phyloP scores from a whole-genome alignment of 2,113 vertebrate species.

The Melanocharis versteri region DNA sequence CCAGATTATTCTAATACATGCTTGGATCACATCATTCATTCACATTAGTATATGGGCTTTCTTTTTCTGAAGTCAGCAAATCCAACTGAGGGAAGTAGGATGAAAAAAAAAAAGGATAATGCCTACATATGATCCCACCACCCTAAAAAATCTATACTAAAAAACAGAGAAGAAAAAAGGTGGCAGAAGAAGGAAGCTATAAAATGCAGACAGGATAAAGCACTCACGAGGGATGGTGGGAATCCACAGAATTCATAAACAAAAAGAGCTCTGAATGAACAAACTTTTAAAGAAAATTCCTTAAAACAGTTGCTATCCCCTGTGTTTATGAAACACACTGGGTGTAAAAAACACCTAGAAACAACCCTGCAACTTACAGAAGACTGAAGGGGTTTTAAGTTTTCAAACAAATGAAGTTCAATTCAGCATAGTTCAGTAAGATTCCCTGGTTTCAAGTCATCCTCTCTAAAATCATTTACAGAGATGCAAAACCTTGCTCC shows the following conservation, averaged over 20 bases:
- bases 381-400: background rate
- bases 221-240: background rate
- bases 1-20: background rate
- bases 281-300: background rate
- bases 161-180: background rate
- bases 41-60: background rate
- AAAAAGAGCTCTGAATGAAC: background rate
- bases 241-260: background rate
- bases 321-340: accelerated
- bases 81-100: background rate
- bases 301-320: background rate
- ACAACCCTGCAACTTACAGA: background rate
- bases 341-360: background rate
- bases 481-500: background rate
- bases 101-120: background rate
- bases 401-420: background rate
- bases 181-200: background rate
- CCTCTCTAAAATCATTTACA: background rate
- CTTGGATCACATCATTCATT: background rate
- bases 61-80: background rate
- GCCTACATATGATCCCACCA: background rate
- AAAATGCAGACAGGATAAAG: background rate
- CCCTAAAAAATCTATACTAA: background rate
- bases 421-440: background rate
- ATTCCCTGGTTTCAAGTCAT: background rate